phyloP scores from a whole-genome alignment of 2,797 vertebrate genomes.

The Catamblyrhynchus diadema region DNA sequence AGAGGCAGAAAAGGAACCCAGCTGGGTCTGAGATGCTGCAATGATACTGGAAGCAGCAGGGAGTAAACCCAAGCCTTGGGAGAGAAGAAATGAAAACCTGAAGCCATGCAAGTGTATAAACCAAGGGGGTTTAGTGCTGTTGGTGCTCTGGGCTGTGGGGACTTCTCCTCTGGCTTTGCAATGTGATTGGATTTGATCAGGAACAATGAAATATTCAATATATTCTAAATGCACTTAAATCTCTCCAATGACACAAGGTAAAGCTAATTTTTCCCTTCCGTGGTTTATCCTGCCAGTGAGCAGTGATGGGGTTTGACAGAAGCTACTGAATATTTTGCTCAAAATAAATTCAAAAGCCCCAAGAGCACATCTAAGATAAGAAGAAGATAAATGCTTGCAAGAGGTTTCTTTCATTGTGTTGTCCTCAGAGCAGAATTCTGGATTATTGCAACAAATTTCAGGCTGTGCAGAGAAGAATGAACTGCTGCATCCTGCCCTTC shows the following conservation, averaged over 20 bases:
- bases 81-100: neutral
- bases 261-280: neutral
- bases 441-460: neutral
- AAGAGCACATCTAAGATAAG: fast-evolving
- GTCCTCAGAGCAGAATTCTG: neutral
- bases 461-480: neutral
- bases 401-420: neutral
- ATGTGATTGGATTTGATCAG: neutral
- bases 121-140: neutral
- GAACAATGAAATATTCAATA: neutral
- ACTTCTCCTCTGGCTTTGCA: neutral
- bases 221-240: neutral
- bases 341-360: neutral
- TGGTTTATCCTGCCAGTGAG: neutral
- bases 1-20: neutral
- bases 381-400: neutral
- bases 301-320: neutral
- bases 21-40: neutral
- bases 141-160: neutral
- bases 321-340: neutral
- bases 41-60: neutral
- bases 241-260: neutral
- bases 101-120: neutral
- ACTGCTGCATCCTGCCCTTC: neutral
- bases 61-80: neutral